These are phyloP conservation scores for Cephus sareptanus DNA, from an alignment of 2,888 invertebrate genomes.

Conservation along the genomic window DNA sequence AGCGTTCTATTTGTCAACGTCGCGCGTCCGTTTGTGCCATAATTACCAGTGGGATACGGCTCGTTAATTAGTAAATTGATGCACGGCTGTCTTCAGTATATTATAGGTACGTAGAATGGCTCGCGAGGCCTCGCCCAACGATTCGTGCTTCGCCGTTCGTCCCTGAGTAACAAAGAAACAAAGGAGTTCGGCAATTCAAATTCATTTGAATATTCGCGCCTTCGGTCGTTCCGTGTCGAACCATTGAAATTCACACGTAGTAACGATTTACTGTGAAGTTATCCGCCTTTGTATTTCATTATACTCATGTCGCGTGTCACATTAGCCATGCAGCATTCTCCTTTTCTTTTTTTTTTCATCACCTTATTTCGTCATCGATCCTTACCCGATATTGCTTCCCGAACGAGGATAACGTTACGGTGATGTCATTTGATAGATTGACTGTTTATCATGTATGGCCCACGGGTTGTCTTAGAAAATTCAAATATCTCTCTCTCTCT, in stretches of 20 bases:
- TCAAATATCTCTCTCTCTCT: neutral
- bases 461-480: neutral
- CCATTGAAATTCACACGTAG: neutral
- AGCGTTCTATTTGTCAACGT: constrained; percentile 1
- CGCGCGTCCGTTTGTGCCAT: constrained; percentile 1
- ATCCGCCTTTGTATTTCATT: neutral
- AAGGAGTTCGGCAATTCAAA: neutral
- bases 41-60: constrained; percentile 1
- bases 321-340: neutral
- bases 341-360: neutral
- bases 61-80: constrained; percentile 6
- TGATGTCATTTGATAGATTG: neutral
- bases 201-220: neutral
- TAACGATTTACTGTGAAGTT: neutral
- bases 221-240: neutral
- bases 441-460: neutral
- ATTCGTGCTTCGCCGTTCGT: neutral
- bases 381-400: neutral
- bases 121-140: neutral
- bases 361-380: neutral
- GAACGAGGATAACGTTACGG: neutral
- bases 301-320: neutral
- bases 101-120: neutral
- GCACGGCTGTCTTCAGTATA: neutral
- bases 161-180: neutral